Evolutionary conservation across 2,888 invertebrate genomes (phyloP).

Genomic region (Chrysolina americana): DNA sequence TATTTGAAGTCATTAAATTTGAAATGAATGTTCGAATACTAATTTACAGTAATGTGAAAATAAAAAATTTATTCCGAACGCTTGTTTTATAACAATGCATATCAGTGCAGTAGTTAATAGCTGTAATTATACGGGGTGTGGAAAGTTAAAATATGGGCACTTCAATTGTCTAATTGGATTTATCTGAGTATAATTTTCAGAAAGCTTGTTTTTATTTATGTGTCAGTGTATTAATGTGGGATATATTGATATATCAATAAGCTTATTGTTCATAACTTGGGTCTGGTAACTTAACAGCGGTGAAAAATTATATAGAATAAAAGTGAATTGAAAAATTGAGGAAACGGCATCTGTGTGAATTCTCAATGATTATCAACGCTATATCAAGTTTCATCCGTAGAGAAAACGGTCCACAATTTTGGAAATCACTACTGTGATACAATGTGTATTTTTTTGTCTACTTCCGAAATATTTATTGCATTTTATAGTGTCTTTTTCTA

Average conservation of each 20-base stretch:
- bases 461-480: no score
- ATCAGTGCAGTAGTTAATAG: constrained; percentile 21
- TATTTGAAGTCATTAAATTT: constrained; percentile 43
- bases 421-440: no score
- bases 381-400: no score
- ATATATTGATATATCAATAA: not conserved
- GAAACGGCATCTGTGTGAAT: no score
- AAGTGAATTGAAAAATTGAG: no score
- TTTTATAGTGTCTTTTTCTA: no score
- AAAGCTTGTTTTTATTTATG: constrained; percentile 14
- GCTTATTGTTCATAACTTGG: not conserved
- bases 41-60: constrained; percentile 39
- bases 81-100: constrained; percentile 37
- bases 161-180: constrained; percentile 6
- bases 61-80: constrained; percentile 37
- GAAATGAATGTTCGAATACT: constrained; percentile 38
- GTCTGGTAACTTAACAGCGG: no score
- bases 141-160: not conserved
- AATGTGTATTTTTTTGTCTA: no score
- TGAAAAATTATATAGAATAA: no score
- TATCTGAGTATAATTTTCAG: not conserved
- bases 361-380: no score
- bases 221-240: not conserved
- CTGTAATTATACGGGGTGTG: constrained; percentile 22
- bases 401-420: no score